A percentile compares a stretch with the other conserved stretches of the same genome.
These are phyloP conservation scores for Porites lobata DNA, from an alignment of 92 coral and sea anemone genomes.

Conservation along the genomic window DNA sequence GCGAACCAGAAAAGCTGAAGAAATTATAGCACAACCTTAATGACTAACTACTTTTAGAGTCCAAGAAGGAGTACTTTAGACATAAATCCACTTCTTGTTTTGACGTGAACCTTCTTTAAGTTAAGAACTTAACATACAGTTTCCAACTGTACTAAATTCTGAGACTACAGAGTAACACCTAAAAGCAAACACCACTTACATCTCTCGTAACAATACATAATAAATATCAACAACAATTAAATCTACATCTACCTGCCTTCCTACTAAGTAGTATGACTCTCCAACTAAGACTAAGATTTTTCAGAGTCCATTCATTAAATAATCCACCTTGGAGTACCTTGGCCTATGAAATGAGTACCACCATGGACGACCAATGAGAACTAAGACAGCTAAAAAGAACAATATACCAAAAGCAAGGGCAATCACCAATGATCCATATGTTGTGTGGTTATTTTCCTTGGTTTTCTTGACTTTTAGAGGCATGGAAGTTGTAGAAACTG, in stretches of 20 bases:
- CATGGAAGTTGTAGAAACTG: constrained; percentile 18
- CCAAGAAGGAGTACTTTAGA: neutral
- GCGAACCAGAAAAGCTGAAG: neutral
- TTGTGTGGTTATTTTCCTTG: constrained; percentile 72
- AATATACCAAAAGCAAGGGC: constrained; percentile 88
- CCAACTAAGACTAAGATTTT: neutral
- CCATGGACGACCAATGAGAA: constrained; percentile 90
- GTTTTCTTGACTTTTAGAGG: constrained; percentile 19
- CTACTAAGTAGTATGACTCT: neutral
- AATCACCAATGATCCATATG: constrained; percentile 77
- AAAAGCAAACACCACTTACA: neutral
- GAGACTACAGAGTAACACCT: no score
- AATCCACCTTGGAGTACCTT: constrained; percentile 91
- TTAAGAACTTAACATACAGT: no score
- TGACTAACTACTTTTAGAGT: neutral
- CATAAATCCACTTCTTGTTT: no score
- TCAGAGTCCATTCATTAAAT: constrained; percentile 90
- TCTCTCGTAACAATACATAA: neutral
- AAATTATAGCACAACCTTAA: neutral
- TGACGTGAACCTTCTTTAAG: no score
- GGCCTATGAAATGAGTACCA: constrained; percentile 87
- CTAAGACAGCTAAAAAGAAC: constrained; percentile 82
- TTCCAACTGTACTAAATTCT: no score
- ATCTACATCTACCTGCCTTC: neutral
- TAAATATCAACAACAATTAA: neutral